Base-by-base conservation (phyloP, 2,797 vertebrate species). In the Halcyon chelicuti region DNA sequence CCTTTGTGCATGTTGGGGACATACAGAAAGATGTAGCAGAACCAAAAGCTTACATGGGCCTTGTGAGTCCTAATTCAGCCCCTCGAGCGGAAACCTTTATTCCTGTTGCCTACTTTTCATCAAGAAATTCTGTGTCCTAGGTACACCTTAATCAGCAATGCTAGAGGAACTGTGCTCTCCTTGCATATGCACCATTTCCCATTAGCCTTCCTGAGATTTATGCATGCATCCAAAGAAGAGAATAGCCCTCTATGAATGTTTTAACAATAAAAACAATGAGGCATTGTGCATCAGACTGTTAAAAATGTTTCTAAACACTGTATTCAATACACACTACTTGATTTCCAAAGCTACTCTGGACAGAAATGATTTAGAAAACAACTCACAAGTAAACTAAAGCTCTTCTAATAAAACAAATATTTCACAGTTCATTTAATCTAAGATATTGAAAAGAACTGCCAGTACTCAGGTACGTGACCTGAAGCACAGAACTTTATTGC, bases 351-450 rank as follows among this genome's bases (percentile, higher is more conserved):
- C 83, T 90, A 35, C 92, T 71, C 70, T 94, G 86, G 87, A 88
- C 86, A 95, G 93, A 96, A 93, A 94, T 88, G 52, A 93, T 96
- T 94, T 90, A 97, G 90, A 94, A 97, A 96, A 95, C 86, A 95
- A 90, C 81, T 96, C 92, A 96, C 96, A 98, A 96, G 97, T 97
- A 96, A 98, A 98, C 94, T 88, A 94, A 96, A 96, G 95, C 94
- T 97, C 93, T 97, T 97, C 96, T 97, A 97, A 97, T 97, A 98
- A 98, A 98, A 97, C 96, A 97, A 98, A 97, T 98, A 98, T 97
- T 98, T 98, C 97, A 97, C 98, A 98, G 97, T 97, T 98, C 97
- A 98, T 98, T 98, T 98, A 95, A 97, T 97, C 93, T 97, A 97
- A 98, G 97, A 97, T 97, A 98, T 96, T 98, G 98, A 98, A 98